These are phyloP conservation scores for Bombus superbus DNA, from an alignment of 1,140 invertebrate genomes.

Conservation along the genomic window DNA sequence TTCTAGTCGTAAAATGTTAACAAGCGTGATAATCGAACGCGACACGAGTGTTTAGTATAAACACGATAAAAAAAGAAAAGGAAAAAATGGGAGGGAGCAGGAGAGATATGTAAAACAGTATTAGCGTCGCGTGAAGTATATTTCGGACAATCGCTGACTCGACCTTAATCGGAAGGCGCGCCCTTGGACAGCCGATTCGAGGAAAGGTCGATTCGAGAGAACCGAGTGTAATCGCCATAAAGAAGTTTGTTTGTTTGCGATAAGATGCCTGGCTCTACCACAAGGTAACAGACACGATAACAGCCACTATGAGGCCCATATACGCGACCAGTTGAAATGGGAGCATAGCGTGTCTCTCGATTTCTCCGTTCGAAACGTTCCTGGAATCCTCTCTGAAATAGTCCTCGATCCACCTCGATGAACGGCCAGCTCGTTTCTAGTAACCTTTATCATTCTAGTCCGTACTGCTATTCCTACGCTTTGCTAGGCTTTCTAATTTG, in stretches of 20 bases:
- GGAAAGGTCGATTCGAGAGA: constrained; percentile 52
- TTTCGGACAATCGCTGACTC: neutral
- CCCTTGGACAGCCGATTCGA: constrained; percentile 39
- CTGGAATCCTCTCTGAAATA: constrained; percentile 51
- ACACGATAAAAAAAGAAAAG: neutral
- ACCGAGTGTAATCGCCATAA: constrained; percentile 41
- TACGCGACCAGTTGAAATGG: constrained; percentile 49
- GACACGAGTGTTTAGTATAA: neutral
- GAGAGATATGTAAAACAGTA: neutral
- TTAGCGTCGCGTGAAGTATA: neutral
- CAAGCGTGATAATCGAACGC: neutral
- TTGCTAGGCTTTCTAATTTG: constrained; percentile 40
- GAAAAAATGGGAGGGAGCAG: too few relatives aligned
- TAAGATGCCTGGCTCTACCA: constrained; percentile 38
- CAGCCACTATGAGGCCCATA: constrained; percentile 38
- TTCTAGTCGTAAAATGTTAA: neutral
- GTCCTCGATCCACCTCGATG: constrained; percentile 38
- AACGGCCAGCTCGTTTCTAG: constrained; percentile 35
- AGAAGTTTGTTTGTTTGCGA: constrained; percentile 49
- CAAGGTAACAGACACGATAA: constrained; percentile 53
- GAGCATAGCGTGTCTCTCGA: constrained; percentile 52
- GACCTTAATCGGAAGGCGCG: constrained; percentile 30
- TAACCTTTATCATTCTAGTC: constrained; percentile 34
- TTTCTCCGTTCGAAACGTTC: constrained; percentile 53
- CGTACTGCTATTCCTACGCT: neutral